Evolutionary conservation across 1,140 invertebrate species (phyloP).

Genomic region (Pinna nobilis): DNA sequence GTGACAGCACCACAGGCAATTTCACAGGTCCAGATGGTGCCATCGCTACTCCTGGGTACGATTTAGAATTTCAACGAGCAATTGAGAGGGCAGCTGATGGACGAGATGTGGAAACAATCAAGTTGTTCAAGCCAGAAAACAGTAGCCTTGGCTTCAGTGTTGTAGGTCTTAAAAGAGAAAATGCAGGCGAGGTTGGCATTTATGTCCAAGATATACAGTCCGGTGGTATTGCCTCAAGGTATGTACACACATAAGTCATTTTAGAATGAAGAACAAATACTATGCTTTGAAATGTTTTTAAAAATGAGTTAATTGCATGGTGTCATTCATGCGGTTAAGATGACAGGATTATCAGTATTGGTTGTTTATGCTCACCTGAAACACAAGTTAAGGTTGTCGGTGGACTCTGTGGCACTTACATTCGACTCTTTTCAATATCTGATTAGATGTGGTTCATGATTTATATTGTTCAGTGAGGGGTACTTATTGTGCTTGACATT

Average conservation of each 20-base stretch:
- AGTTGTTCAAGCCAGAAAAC: constrained; percentile 84
- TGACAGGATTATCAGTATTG: too few species aligned
- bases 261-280: too few species aligned
- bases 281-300: too few species aligned
- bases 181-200: constrained; percentile 83
- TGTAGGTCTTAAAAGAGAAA: constrained; percentile 82
- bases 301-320: too few species aligned
- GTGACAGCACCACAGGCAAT: constrained; percentile 38
- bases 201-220: constrained; percentile 87
- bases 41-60: constrained; percentile 54
- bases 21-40: constrained; percentile 45
- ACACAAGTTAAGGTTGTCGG: too few species aligned
- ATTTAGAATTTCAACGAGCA: constrained; percentile 80
- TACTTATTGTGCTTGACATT: too few species aligned
- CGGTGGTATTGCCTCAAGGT: constrained; percentile 84
- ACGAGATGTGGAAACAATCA: constrained; percentile 78
- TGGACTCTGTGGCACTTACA: too few species aligned
- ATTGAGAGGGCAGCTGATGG: constrained; percentile 81
- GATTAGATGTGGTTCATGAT: too few species aligned
- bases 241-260: constrained; percentile 57
- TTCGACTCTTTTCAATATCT: too few species aligned
- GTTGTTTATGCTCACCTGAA: too few species aligned
- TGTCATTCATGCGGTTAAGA: too few species aligned
- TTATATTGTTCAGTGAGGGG: too few species aligned
- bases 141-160: constrained; percentile 86